These are phyloP conservation scores for Zygogramma bicolorata DNA, from an alignment of 2,888 invertebrate genomes.

Conservation along the genomic window DNA sequence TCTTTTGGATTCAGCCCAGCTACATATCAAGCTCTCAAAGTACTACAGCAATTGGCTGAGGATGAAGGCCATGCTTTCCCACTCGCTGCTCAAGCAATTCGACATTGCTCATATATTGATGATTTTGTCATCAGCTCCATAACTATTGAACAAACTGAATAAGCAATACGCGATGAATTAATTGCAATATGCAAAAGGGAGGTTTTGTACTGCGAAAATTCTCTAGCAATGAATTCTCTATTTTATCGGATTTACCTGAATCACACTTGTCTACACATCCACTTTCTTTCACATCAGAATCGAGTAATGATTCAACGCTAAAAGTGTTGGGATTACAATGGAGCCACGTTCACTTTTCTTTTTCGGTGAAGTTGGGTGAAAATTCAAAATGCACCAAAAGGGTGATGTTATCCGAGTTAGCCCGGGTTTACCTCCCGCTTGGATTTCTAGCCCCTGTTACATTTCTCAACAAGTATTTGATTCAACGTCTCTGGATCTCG, in stretches of 20 bases:
- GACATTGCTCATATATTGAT: not conserved
- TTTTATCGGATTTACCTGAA: not conserved
- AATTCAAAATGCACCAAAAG: not conserved
- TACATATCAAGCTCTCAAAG: not conserved
- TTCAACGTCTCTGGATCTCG: too few species aligned
- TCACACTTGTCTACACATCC: not conserved
- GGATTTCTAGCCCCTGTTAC: not conserved
- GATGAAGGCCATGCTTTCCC: not conserved
- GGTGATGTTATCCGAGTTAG: not conserved
- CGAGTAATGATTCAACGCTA: not conserved
- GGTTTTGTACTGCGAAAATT: not conserved
- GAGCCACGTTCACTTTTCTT: not conserved
- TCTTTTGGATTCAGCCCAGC: not conserved
- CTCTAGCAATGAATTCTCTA: not conserved
- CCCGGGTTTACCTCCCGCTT: not conserved
- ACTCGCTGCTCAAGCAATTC: not conserved
- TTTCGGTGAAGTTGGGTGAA: not conserved
- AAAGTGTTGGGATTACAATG: not conserved
- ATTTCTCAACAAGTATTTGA: constrained; percentile 1
- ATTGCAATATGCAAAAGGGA: not conserved
- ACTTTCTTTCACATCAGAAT: not conserved
- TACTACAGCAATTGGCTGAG: not conserved
- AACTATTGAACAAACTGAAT: not conserved
- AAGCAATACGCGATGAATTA: not conserved
- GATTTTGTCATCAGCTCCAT: not conserved